These are phyloP conservation scores for Hephaestus fuliginosus DNA, from an alignment of 2,797 vertebrate species.

Conservation along the genomic window DNA sequence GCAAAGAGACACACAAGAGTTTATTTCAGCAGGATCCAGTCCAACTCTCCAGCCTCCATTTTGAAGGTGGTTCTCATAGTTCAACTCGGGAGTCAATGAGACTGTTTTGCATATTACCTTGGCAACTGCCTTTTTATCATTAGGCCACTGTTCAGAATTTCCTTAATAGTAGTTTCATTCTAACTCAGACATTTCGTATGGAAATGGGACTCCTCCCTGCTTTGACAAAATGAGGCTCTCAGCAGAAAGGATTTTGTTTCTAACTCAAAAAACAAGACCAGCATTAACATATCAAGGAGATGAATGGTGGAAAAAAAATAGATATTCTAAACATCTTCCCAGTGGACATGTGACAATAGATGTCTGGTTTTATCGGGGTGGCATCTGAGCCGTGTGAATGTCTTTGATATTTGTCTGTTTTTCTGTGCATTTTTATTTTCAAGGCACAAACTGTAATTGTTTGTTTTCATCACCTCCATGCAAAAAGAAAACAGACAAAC, in stretches of 20 bases:
- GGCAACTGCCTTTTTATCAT: slow-evolving; percentile 84
- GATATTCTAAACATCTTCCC: slow-evolving; percentile 75
- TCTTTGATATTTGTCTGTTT: slow-evolving; percentile 43
- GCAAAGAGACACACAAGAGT: not conserved
- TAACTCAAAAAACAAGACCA: slow-evolving; percentile 72
- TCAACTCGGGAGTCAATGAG: slow-evolving; percentile 74
- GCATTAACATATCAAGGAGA: slow-evolving; percentile 83
- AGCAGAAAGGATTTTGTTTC: slow-evolving; percentile 79
- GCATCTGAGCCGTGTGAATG: slow-evolving; percentile 30
- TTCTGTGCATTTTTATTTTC: slow-evolving; percentile 14
- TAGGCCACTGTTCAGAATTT: slow-evolving; percentile 75
- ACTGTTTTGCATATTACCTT: slow-evolving; percentile 83
- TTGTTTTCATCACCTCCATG: slow-evolving; percentile 35
- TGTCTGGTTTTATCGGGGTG: slow-evolving; percentile 49
- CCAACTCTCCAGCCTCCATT: slow-evolving; percentile 57
- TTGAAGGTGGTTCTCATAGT: slow-evolving; percentile 73
- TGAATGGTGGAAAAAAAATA: slow-evolving; percentile 26
- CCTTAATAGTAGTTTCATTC: slow-evolving; percentile 82
- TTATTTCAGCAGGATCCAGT: slow-evolving; percentile 42
- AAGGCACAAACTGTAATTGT: slow-evolving; percentile 12
- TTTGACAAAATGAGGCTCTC: slow-evolving; percentile 77
- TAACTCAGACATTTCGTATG: slow-evolving; percentile 80
- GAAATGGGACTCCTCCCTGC: slow-evolving; percentile 82
- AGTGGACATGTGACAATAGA: slow-evolving; percentile 64
- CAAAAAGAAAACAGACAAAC: slow-evolving; percentile 21